These are phyloP conservation scores for Puntigrus tetrazona DNA, from an alignment of 2,113 vertebrate species.

Conservation along the genomic window DNA sequence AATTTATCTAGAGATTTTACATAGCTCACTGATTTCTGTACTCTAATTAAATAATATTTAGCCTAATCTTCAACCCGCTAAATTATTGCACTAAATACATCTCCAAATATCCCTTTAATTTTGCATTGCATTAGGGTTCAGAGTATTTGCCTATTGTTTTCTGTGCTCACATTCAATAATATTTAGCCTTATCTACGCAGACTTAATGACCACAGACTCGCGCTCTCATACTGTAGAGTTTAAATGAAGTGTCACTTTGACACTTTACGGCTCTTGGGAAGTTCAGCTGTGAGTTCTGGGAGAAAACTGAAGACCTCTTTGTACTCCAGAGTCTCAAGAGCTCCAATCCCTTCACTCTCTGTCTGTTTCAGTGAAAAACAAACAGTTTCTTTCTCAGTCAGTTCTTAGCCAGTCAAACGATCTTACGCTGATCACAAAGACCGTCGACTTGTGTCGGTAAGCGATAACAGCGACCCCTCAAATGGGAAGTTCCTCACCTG, in stretches of 20 bases:
- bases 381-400: neutral
- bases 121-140: neutral
- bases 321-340: neutral
- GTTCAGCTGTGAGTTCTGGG: constrained; percentile 41
- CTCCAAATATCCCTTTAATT: neutral
- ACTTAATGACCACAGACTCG: constrained; percentile 21
- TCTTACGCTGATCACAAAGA: neutral
- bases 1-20: too few species aligned
- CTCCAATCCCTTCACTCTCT: neutral
- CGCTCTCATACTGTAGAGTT: neutral
- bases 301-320: constrained; percentile 4
- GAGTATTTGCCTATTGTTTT: neutral
- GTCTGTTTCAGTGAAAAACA: neutral
- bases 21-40: neutral
- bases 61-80: neutral
- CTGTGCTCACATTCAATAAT: neutral
- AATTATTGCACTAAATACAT: neutral
- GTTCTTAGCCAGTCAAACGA: neutral
- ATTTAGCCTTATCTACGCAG: neutral
- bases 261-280: constrained; percentile 34
- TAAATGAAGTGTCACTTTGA: constrained; percentile 34
- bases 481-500: constrained; percentile 15
- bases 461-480: constrained; percentile 37
- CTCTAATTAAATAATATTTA: neutral
- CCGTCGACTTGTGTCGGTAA: constrained; percentile 15